Evolutionary conservation across 2,888 invertebrate species (phyloP).

Genomic region (Cetonia aurata): DNA sequence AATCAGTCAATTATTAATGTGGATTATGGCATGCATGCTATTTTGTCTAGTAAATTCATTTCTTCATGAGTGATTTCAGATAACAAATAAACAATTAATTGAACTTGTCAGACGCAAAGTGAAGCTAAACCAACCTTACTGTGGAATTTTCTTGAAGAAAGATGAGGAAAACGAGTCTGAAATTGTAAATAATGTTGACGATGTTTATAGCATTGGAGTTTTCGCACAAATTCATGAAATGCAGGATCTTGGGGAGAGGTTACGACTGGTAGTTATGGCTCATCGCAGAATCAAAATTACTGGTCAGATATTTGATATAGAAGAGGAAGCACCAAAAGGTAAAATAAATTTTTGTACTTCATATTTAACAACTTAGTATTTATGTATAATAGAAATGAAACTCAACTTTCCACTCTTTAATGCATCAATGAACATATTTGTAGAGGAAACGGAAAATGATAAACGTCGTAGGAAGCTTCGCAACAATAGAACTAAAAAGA

Average conservation of each 20-base stretch:
- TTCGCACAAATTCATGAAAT: constrained; percentile 99
- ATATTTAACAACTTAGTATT: constrained; percentile 26
- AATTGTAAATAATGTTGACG: constrained; percentile 84
- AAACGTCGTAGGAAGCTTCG: constrained; percentile 70
- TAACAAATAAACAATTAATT: constrained; percentile 88
- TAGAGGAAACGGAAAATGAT: constrained; percentile 78
- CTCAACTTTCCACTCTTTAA: constrained; percentile 88
- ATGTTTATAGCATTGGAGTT: constrained; percentile 91
- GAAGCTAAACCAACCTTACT: constrained; percentile 95
- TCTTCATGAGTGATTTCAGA: constrained; percentile 67
- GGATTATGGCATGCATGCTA: neutral
- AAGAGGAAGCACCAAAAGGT: constrained; percentile 69
- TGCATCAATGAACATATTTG: constrained; percentile 83
- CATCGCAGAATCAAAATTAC: constrained; percentile 89
- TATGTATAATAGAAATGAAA: constrained; percentile 74
- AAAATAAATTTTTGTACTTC: constrained; percentile 43
- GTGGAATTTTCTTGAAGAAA: constrained; percentile 96
- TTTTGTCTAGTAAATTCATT: neutral
- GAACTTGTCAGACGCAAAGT: constrained; percentile 94
- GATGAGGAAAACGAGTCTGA: constrained; percentile 91
- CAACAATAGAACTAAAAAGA: constrained; percentile 61
- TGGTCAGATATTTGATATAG: constrained; percentile 82
- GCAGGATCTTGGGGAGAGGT: constrained; percentile 92
- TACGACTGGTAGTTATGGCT: constrained; percentile 94
- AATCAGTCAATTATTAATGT: neutral